These are phyloP conservation scores for Trachops cirrhosus DNA, from an alignment of 2,797 vertebrate species.

Conservation along the genomic window DNA sequence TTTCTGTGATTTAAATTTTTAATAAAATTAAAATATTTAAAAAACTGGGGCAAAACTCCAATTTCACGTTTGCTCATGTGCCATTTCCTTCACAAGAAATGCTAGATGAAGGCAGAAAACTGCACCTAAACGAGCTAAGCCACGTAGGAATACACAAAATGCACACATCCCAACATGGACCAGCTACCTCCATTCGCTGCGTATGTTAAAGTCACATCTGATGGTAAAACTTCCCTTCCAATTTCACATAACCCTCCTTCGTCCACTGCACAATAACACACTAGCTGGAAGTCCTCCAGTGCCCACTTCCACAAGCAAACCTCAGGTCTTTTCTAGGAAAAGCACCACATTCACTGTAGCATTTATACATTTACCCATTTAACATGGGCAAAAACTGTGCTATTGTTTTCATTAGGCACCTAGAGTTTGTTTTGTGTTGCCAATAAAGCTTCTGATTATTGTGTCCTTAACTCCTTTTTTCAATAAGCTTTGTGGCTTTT, in stretches of 20 bases:
- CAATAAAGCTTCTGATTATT: neutral
- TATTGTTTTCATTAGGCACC: neutral
- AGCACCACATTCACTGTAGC: neutral
- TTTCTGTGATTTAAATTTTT: conserved; percentile 41
- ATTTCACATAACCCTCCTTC: neutral
- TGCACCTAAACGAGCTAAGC: neutral
- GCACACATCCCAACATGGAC: neutral
- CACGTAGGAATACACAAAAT: neutral
- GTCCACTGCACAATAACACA: neutral
- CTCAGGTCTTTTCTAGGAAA: neutral
- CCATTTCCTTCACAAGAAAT: neutral
- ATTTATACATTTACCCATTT: neutral
- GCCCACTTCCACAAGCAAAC: neutral
- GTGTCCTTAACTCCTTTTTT: neutral
- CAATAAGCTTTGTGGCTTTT: neutral
- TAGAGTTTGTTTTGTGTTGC: neutral
- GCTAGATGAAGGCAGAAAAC: neutral
- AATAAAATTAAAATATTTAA: conserved; percentile 49
- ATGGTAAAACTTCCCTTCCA: neutral
- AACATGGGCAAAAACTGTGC: neutral
- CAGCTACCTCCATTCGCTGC: neutral
- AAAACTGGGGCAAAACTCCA: neutral
- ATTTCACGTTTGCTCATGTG: neutral
- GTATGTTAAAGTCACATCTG: neutral
- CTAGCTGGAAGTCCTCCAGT: neutral